Evolutionary conservation across 2,797 vertebrate species (phyloP), one percentile per base, ranked within the genome.

Genomic region (Sebastes matsubarae): DNA sequence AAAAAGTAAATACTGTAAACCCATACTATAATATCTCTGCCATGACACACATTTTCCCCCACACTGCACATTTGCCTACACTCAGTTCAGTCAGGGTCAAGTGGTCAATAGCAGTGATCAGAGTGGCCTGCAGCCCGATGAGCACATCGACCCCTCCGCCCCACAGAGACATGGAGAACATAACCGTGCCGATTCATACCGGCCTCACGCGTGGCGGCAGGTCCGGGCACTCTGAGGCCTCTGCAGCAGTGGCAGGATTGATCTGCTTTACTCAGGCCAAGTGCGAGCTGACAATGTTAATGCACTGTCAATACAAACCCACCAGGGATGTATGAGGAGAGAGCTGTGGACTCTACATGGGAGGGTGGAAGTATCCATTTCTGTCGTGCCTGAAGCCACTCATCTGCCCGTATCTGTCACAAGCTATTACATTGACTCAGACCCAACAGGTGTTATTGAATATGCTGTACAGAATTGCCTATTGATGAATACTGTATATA

Each of bases 81-180:
- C 38, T 59, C 24, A 64, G 89, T 87, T 86, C 77, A 82, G 3
- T 34, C 74, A 60, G 52, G 87, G 89, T 89, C 85, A 92, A 75
- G 72, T 30, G 77, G 68, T 93, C 88, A 73, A 90, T 90, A 85
- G 46, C 55, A 77, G 64, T 67, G 85, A 90, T 86, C 84, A 75
- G 71, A 75, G 75, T 68, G 78, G 68, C 83, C 83, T 11, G 61
- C 69, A 69, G 73, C 55, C 54, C 32, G 55, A 65, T 82, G 85
- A 92, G 87, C 65, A 32, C 46, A 92, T 91, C 46, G 82, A 94
- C 81, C 74, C 16, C 75, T 83, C 36, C 24, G 60, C 29, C 58
- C 54, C 75, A 72, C 77, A 85, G 76, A 91, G 89, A 92, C 80
- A 90, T 71, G 57, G 88, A 94, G 91, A 93, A 83, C 72, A 91